Evolutionary conservation across 2,113 vertebrate species (phyloP).

Genomic region (Tympanuchus pallidicinctus): DNA sequence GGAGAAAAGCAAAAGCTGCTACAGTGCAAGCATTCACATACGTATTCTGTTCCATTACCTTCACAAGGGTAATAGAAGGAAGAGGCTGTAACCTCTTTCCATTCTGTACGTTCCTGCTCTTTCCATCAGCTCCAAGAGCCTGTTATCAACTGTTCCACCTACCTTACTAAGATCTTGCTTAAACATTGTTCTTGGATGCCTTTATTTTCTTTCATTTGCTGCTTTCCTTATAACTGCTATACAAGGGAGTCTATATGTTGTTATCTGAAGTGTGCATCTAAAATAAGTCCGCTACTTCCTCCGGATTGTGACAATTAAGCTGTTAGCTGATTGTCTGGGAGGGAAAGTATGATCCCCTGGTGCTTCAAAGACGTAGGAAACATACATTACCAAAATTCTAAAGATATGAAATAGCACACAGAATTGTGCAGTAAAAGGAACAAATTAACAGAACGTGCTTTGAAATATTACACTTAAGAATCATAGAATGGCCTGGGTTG

Average conservation of each 20-base stretch:
- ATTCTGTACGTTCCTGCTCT: not conserved
- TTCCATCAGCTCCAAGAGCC: not conserved
- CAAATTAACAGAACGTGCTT: not conserved
- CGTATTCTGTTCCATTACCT: not conserved
- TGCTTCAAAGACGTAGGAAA: not conserved
- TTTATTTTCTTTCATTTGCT: not conserved
- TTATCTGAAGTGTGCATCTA: not conserved
- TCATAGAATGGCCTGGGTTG: too few species aligned
- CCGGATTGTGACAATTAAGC: not conserved
- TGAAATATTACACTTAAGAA: not conserved
- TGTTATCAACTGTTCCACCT: not conserved
- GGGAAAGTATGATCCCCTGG: not conserved
- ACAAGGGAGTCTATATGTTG: not conserved
- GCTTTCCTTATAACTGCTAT: not conserved
- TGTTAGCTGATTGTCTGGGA: not conserved
- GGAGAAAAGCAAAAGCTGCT: not conserved
- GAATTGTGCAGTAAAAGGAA: not conserved
- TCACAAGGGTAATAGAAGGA: not conserved
- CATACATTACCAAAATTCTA: not conserved
- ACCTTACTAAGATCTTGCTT: not conserved
- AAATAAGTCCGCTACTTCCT: not conserved
- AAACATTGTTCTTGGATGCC: not conserved
- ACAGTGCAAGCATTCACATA: rapidly evolving
- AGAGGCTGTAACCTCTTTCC: not conserved
- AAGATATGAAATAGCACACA: not conserved